Conservation (phyloP, 1,140 invertebrate species). For the Drosophila littoralis region DNA sequence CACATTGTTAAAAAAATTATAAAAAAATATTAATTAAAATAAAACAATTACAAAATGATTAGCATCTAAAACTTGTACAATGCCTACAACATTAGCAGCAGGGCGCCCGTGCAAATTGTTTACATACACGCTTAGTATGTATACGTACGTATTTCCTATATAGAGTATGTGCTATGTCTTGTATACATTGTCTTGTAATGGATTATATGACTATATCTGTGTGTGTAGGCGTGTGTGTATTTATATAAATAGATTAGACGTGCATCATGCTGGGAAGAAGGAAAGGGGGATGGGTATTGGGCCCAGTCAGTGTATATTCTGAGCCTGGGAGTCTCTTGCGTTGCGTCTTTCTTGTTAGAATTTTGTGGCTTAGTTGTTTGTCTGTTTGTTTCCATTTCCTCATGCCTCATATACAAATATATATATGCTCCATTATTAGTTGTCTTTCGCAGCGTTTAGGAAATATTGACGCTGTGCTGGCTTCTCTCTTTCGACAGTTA, state of each 20-base stretch:
- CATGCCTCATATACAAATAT: conserved; percentile 25
- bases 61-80: conserved; percentile 79
- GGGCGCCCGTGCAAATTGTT: conserved; percentile 52
- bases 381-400: conserved; percentile 30
- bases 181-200: conserved; percentile 81
- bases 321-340: conserved; percentile 74
- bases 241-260: conserved; percentile 79
- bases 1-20: conserved; percentile 59
- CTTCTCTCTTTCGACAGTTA: not conserved
- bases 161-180: conserved; percentile 80
- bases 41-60: conserved; percentile 66
- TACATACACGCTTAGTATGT: conserved; percentile 24
- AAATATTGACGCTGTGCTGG: conserved; percentile 56
- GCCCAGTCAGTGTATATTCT: conserved; percentile 38
- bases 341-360: conserved; percentile 79
- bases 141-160: conserved; percentile 62
- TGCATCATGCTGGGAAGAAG: conserved; percentile 66
- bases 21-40: conserved; percentile 33
- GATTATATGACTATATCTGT: conserved; percentile 76
- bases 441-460: conserved; percentile 50
- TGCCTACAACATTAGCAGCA: conserved; percentile 42
- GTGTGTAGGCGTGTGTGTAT: conserved; percentile 44
- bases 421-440: conserved; percentile 30
- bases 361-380: conserved; percentile 70
- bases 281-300: not conserved